phyloP scores from a whole-genome alignment of 2,797 vertebrate species.

The Coregonus suidteri region DNA sequence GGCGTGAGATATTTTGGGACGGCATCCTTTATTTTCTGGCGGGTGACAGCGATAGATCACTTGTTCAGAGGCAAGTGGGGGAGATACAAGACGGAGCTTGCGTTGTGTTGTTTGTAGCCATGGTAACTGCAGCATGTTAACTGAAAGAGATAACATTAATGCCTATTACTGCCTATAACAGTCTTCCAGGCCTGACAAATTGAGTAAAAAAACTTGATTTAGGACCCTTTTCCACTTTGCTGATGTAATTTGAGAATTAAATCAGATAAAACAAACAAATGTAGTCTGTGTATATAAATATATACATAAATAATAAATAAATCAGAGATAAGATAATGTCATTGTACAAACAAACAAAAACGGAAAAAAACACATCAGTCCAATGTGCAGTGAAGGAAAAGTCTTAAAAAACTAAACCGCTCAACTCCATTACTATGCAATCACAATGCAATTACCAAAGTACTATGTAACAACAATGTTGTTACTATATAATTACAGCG shows the following conservation, averaged over 20 bases:
- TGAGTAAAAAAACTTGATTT: conserved; percentile 48
- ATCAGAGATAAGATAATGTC: not conserved
- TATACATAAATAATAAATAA: not conserved
- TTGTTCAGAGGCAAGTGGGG: conserved; percentile 64
- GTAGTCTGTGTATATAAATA: too few species aligned
- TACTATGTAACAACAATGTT: not conserved
- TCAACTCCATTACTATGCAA: not conserved
- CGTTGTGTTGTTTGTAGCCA: conserved; percentile 79
- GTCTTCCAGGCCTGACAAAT: conserved; percentile 46
- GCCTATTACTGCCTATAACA: conserved; percentile 11
- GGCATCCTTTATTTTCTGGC: conserved; percentile 68
- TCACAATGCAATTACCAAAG: not conserved
- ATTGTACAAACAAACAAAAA: not conserved
- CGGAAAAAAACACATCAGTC: not conserved
- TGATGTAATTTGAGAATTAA: conserved; percentile 29
- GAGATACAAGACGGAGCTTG: conserved; percentile 65
- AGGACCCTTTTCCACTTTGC: conserved; percentile 23
- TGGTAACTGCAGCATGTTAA: conserved; percentile 64
- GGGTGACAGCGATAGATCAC: conserved; percentile 67
- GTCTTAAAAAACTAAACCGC: not conserved
- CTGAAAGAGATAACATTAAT: conserved; percentile 47
- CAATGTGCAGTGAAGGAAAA: not conserved
- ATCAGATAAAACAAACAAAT: not conserved
- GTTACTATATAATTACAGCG: not conserved
- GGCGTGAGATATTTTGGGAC: conserved; percentile 57